These are phyloP conservation scores for Subacronicta megacephala DNA, from an alignment of 2,888 invertebrate species.

Conservation along the genomic window DNA sequence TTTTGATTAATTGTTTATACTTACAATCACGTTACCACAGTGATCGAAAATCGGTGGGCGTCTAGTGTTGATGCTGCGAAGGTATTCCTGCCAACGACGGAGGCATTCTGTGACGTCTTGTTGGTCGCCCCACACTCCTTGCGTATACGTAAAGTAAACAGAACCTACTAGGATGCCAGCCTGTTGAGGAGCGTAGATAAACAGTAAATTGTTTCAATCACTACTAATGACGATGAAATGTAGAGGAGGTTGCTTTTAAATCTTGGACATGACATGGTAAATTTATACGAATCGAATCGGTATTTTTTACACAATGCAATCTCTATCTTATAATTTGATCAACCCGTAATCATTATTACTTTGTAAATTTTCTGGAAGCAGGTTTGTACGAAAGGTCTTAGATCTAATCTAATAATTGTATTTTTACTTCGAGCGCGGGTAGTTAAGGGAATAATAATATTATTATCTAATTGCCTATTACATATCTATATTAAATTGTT, in stretches of 20 bases:
- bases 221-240: conserved; percentile 74
- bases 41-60: conserved; percentile 80
- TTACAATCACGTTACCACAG: conserved; percentile 81
- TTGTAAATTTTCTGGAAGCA: no score
- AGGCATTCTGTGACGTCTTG: conserved; percentile 81
- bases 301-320: no score
- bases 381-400: no score
- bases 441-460: no score
- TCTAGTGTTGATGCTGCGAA: conserved; percentile 80
- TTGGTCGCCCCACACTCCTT: conserved; percentile 87
- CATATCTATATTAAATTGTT: no score
- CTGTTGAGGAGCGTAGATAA: conserved; percentile 63
- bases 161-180: conserved; percentile 83
- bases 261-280: no score
- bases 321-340: no score
- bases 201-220: conserved; percentile 49
- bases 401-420: no score
- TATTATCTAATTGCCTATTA: no score
- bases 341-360: no score
- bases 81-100: conserved; percentile 82
- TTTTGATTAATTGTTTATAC: conserved; percentile 50
- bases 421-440: no score
- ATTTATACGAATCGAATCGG: no score
- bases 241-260: conserved; percentile 65
- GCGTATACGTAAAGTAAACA: conserved; percentile 82